Conservation (phyloP, 2,113 vertebrate species). For the Mesitornis unicolor region DNA sequence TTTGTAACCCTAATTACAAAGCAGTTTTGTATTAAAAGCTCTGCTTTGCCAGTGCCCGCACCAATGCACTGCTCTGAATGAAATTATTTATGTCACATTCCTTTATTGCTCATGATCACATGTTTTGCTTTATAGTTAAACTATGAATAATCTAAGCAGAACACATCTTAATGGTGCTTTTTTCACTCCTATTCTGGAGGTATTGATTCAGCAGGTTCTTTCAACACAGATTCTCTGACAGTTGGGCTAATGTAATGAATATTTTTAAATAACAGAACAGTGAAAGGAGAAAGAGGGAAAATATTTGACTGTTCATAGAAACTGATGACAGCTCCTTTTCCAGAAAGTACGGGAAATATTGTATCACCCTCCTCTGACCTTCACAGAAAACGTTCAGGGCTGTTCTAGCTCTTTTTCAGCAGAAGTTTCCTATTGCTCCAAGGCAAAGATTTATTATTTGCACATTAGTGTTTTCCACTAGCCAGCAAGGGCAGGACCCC, state of each 20-base stretch:
- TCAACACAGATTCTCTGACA: not conserved
- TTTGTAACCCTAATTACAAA: not conserved
- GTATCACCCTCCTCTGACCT: not conserved
- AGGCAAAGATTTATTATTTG: not conserved
- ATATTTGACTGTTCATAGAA: not conserved
- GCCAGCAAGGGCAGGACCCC: not conserved
- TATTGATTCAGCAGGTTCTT: conserved; percentile 42
- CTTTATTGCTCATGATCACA: conserved; percentile 36
- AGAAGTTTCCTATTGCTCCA: not conserved
- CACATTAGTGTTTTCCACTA: not conserved
- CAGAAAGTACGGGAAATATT: not conserved
- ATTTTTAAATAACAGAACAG: not conserved
- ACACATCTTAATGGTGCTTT: conserved; percentile 3
- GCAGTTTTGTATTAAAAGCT: not conserved
- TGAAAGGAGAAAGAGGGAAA: conserved; percentile 8
- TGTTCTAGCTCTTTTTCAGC: not conserved
- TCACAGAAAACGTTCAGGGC: not conserved
- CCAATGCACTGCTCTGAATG: conserved; percentile 2
- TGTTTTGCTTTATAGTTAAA: conserved; percentile 27
- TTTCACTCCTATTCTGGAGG: conserved; percentile 1
- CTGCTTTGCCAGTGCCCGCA: not conserved
- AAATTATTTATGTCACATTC: conserved; percentile 25
- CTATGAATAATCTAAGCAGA: conserved; percentile 23
- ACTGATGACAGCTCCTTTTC: not conserved
- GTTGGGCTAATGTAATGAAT: not conserved